These are phyloP conservation scores for Spodoptera littoralis DNA, from an alignment of 2,888 invertebrate species.

Conservation along the genomic window DNA sequence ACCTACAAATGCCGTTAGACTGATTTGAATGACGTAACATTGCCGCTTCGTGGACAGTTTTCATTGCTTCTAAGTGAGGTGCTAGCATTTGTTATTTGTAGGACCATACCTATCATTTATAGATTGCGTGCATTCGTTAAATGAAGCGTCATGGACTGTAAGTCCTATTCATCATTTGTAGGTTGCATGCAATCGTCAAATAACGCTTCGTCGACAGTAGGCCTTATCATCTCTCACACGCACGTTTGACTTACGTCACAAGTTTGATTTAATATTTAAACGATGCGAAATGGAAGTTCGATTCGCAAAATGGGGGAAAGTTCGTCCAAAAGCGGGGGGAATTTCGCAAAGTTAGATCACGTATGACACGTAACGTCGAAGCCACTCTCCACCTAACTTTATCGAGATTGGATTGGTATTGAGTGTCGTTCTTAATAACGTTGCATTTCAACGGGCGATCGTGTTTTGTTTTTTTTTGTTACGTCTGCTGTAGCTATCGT, in stretches of 20 bases:
- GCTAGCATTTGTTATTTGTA: no score
- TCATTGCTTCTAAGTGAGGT: no score
- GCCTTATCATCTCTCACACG: conserved; percentile 44
- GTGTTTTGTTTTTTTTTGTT: conserved; percentile 44
- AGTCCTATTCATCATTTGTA: no score
- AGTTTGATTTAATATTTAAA: conserved; percentile 57
- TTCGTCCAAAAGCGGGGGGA: conserved; percentile 31
- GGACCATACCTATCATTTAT: no score
- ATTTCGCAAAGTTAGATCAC: conserved; percentile 56
- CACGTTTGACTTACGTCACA: conserved; percentile 42
- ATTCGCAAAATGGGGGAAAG: conserved; percentile 35
- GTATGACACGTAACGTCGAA: conserved; percentile 58
- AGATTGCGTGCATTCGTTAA: no score
- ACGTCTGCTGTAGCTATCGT: conserved; percentile 8
- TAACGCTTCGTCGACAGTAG: no score
- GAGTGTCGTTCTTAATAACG: conserved; percentile 57
- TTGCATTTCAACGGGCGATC: conserved; percentile 50
- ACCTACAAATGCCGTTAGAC: no score
- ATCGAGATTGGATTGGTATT: conserved; percentile 60
- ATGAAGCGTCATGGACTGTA: no score
- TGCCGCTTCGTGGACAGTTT: no score
- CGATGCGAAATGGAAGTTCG: conserved; percentile 42
- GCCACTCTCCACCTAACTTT: conserved; percentile 56
- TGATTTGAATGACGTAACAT: no score
- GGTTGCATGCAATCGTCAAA: no score